Base-by-base conservation (phyloP, 1,140 invertebrate genomes). In the Cotesia typhae region DNA sequence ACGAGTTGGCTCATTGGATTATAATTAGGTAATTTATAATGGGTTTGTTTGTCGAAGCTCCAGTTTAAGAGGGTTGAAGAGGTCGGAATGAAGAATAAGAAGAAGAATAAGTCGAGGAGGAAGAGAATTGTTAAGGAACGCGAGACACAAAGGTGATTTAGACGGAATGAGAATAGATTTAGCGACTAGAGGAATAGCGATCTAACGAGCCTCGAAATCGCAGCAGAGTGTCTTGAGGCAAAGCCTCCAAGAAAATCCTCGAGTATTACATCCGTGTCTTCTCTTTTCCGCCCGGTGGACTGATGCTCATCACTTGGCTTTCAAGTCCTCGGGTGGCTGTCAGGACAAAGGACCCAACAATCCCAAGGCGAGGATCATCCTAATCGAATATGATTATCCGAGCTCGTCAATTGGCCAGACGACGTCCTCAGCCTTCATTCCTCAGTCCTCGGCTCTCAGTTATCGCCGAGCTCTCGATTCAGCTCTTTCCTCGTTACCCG, bases 21-120 rank as follows among this genome's bases (percentile, higher is more conserved):
- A 84, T 84, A 85, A 84, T 85, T 83, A 84, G 78, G 79, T 79
- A 84, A 85, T 85, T 84, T 82, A 80, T 82, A 80, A 76, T 71
- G 79, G 74, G 71, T 74, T 79, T 74, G 76, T 74, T 77, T 47
- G 74, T 76, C 47, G 55, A 28, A 12, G 41, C 60, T 36, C 52
- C 20, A 37, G 60, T 4, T 57, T 10, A 77, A 64, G 69, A 75
- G 78, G 77, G 59, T 12, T 41, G 47, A 10, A 36, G 7, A 9
- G 59, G 14, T 37, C 14, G 20, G 57, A 9, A 41, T 66, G 52
- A 37, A 67, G 71, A 60, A 61, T 59, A 66, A 75, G 70, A 73
- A 74, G 63, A 74, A 74, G 57, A 72, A 70, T 63, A 14, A 2
- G 4, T 28, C 28, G 28, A 14, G 75, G 69, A 78, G 74, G 53